Base-by-base conservation (phyloP, 2,888 invertebrate species). In the Eilema sororculum region DNA sequence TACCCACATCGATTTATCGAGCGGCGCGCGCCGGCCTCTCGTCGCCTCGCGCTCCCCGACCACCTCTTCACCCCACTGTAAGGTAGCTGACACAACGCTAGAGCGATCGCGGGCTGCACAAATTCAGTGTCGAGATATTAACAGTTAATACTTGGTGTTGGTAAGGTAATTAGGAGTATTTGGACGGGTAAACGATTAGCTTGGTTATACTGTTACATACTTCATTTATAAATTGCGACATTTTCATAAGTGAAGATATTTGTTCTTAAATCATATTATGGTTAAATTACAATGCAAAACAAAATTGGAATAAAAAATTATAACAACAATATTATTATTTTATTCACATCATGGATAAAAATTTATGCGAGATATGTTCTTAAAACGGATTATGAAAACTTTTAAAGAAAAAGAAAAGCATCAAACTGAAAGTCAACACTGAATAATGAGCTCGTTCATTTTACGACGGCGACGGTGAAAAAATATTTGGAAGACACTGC, bases 1-100 rank as follows among this genome's bases (percentile, higher is more conserved):
- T 90, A 88, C 87, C 83, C 86, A 89, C 90, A 94, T 94, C 94
- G 94, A 95, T 95, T 94, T 95, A 95, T 94, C 90, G 95, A 94
- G 86, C 94, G 93, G 93, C 94, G 93, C 94, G 93, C 94, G 93
- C 94, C 92, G 92, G 81, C 90, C 88, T 83, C 88, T 85, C 77
- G 76, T 75, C 79, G 72, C 86, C 83, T 79, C 86, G 84, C 86
- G 84, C 86, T 76, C 87, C 87, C 86, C 84, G 71, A 84, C 83
- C 86, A 77, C 85, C 87, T 84, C 85, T 86, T 85, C 84, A 85
- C 84, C 83, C 85, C 82, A 83, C 86, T 84, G 75, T 85, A 83
- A 86, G 87, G 82, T 82, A 77, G 83, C 73, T 70, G 77, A 66
- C 79, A 76, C 71, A 71, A 67, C 76, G 76, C 74, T 78, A 75